Evolutionary conservation across 2,797 vertebrate species (phyloP), one percentile per base, ranked within the genome.

Genomic region (Esox lucius): DNA sequence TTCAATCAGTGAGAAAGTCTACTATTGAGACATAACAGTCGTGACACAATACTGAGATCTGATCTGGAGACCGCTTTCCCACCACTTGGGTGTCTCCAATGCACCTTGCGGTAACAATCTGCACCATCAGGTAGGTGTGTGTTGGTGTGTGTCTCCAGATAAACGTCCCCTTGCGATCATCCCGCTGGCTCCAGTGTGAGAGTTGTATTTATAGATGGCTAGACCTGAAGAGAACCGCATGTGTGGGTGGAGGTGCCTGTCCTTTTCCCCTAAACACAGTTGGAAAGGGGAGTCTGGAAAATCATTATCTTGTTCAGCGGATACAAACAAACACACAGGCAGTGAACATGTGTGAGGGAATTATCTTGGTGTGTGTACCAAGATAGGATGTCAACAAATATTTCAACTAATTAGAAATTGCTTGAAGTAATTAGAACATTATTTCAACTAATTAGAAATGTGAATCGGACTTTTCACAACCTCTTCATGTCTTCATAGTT

Each of bases 11-110:
- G 22, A 56, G 49, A 24, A 31, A 22, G 86, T 89, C 84, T 88
- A 78, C 76, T 76, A 2, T 56, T 86, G 85, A 93, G 93, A 91
- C 93, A 88, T 91, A 93, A 93, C 92, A 93, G 81, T 73, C 86
- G 85, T 89, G 83, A 90, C 85, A 88, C 76, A 66, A 65, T 79
- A 74, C 79, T 79, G 16, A 80, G 87, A 86, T 89, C 89, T 85
- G 87, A 89, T 88, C 87, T 75, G 42, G 76, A 80, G 80, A 78
- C 77, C 78, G 75, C 73, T 88, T 94, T 93, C 92, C 91, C 91
- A 93, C 79, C 86, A 66, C 81, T 79, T 67, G n/a, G 13, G 31
- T 87, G 90, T 91, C 91, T 90, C 91, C 90, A 85, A 33, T 46
- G 78, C 82, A 87, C 75, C 77, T 83, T 82, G 83, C 82, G 87